Evolutionary conservation across 2,888 invertebrate species (phyloP).

Genomic region (Coelinius sp.): DNA sequence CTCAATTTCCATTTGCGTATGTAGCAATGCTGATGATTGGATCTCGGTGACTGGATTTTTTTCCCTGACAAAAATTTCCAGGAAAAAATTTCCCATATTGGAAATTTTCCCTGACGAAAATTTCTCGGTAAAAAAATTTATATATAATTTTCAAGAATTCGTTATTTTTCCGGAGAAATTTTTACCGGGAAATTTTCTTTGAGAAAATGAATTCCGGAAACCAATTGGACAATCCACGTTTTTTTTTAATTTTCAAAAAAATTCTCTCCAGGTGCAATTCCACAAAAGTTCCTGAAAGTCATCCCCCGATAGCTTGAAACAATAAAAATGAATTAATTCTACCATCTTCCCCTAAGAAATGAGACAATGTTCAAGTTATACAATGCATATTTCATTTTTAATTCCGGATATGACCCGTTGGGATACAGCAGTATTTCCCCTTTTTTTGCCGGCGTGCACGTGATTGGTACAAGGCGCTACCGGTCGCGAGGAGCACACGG

Average conservation of each 20-base stretch:
- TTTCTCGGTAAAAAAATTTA: too few relatives aligned
- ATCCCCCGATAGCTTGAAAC: too few relatives aligned
- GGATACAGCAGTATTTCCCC: slow-evolving; percentile 50
- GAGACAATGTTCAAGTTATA: slow-evolving; percentile 19
- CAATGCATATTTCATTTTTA: slow-evolving; percentile 61
- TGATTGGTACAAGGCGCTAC: slow-evolving; percentile 43
- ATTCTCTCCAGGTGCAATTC: not conserved
- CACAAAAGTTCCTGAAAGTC: not conserved
- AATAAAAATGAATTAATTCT: not conserved
- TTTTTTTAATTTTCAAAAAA: too few relatives aligned
- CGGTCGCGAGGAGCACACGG: slow-evolving; percentile 17
- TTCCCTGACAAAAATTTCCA: too few relatives aligned
- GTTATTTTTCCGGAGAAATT: too few relatives aligned
- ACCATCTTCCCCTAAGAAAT: not conserved
- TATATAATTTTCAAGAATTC: too few relatives aligned
- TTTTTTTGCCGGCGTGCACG: slow-evolving; percentile 45
- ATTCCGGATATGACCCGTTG: slow-evolving; percentile 56
- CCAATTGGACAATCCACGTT: too few relatives aligned
- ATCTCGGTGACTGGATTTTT: not conserved
- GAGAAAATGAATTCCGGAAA: too few relatives aligned
- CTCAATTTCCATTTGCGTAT: not conserved
- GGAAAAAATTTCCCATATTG: too few relatives aligned
- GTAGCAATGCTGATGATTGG: not conserved
- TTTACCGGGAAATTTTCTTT: too few relatives aligned
- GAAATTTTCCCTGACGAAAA: too few relatives aligned